phyloP scores from a whole-genome alignment of 2,113 vertebrate genomes.

The Ciconia stormi region DNA sequence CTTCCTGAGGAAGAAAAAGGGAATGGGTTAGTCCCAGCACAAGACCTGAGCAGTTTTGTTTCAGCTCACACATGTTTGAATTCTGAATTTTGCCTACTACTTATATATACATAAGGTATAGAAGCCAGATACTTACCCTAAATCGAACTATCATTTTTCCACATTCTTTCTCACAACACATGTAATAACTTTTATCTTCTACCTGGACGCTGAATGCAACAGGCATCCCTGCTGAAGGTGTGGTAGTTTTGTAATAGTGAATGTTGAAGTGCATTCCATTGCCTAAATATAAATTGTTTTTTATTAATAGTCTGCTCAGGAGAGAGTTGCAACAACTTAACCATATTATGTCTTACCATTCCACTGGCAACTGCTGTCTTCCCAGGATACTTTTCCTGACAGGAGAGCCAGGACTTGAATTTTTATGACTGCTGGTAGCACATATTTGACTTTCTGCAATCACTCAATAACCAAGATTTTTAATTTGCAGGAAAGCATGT shows the following conservation, averaged over 20 bases:
- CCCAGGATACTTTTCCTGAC: not conserved
- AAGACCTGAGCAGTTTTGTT: not conserved
- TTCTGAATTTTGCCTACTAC: not conserved
- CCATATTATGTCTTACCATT: too few relatives aligned
- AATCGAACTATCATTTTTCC: conserved; percentile 23
- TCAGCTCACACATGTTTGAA: not conserved
- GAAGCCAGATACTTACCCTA: conserved; percentile 20
- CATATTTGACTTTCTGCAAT: not conserved
- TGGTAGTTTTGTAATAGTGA: conserved; percentile 43
- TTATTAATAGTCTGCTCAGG: not conserved
- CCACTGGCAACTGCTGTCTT: not conserved
- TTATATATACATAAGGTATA: too few relatives aligned
- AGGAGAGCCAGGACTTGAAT: not conserved
- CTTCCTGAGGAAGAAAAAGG: conserved; percentile 57
- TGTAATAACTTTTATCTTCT: conserved; percentile 10
- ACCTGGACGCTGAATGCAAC: conserved; percentile 50
- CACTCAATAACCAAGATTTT: not conserved
- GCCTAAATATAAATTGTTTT: not conserved
- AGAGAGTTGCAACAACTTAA: not conserved
- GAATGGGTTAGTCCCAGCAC: not conserved
- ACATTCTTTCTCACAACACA: conserved; percentile 40
- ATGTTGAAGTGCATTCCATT: conserved; percentile 58
- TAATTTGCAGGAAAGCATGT: not conserved
- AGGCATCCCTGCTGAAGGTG: not conserved
- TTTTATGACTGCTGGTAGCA: not conserved